Base-by-base conservation (phyloP, 1,140 invertebrate species). In the Drosophila ohnishii region DNA sequence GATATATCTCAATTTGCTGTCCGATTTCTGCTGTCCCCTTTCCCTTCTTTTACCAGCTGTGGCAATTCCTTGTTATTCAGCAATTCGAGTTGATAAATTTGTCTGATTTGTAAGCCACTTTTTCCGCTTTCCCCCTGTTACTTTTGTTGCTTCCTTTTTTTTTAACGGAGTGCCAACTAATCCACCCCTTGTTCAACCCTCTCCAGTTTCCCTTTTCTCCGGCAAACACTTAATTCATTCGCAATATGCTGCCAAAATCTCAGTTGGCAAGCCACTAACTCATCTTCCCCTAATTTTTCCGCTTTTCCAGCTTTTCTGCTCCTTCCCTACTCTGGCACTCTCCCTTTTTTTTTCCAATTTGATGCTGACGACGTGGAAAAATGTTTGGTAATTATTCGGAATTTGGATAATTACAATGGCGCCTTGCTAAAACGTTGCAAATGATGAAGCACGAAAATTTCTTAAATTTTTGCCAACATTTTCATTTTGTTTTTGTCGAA, bases 351-450 rank as follows among this genome's bases (percentile, higher is more conserved):
- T 65, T 61, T 50, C 55, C 61, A 64, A 72, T 65, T 80, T 59
- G 78, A 80, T 74, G 62, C 74, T 64, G 79, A 66, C 74, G 74
- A 78, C 70, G 67, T 82, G 79, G 79, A 78, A 83, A 85, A 85
- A 84, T 83, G 81, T 77, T 80, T 80, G 74, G 81, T 69, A 85
- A 85, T 85, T 85, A 85, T 73, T 80, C 66, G 76, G 76, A 79
- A 80, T 74, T 76, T 61, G 72, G 81, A 85, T 85, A 85, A 84
- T 84, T 85, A 80, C 60, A 66, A 62, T 71, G 70, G 56, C 47
- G 39, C 77, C 80, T 74, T 74, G 73, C 77, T 78, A 80, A 85
- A 75, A 45, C 62, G 64, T 77, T 64, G 63, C 62, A 74, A 85
- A 85, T 77, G 59, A 77, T 80, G 66, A 61, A 39, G 76, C 76